Evolutionary conservation across 2,797 vertebrate species (phyloP).

Genomic region (Rhincodon typus): DNA sequence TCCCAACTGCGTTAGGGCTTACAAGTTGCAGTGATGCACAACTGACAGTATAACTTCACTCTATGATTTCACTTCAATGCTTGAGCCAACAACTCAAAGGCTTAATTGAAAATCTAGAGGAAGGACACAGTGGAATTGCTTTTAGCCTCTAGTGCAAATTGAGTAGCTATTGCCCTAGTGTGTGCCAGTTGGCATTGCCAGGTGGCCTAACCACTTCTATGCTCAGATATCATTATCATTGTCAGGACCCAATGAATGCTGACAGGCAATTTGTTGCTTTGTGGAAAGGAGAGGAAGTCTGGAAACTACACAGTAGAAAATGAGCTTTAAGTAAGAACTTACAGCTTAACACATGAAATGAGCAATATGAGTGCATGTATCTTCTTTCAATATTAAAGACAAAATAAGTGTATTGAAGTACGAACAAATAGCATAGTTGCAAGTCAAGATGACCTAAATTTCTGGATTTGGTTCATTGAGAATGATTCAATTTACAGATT

Average conservation of each 20-base stretch:
- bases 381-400: neutral
- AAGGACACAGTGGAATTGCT: neutral
- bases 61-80: neutral
- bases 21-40: neutral
- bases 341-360: neutral
- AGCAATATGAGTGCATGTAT: neutral
- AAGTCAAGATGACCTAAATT: neutral
- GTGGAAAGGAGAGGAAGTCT: neutral
- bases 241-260: neutral
- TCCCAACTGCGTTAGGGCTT: neutral
- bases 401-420: neutral
- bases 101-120: neutral
- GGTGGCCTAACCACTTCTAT: neutral
- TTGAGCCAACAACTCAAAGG: neutral
- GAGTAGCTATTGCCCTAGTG: neutral
- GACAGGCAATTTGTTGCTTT: neutral
- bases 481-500: neutral
- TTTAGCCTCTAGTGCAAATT: neutral
- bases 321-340: neutral
- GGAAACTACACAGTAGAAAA: neutral
- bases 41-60: neutral
- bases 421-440: neutral
- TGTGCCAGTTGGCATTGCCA: neutral
- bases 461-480: neutral
- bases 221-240: neutral